Evolutionary conservation across 2,888 invertebrate species (phyloP), one percentile per base, ranked within the genome.

Genomic region (Gymnocheta viridis): DNA sequence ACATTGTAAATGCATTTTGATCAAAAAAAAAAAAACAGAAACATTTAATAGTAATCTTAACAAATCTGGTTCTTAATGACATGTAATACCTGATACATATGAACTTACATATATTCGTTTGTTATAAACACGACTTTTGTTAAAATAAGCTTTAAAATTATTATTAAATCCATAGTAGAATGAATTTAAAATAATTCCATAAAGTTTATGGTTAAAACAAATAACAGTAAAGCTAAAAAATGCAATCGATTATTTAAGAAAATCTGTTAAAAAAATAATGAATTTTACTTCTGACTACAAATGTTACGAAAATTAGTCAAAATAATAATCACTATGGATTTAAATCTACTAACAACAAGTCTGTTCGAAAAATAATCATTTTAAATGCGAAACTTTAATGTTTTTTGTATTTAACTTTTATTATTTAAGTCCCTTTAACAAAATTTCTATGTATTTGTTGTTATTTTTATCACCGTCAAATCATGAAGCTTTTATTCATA

Each of bases 1-100:
- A 76, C 64, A 70, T 77, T 80, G 70, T 76, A 27, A 83, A 83
- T 80, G 51, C 66, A 51, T 70, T 70, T 70, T 5, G 60, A 60
- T 22, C 32, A 19, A 49, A 51, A 49, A 27, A 35, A 24, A 7
- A 9, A 41, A 44, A n/a, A 19, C 29, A 17, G 49, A 10, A 62
- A 62, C 29, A 35, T 47, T 58, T 6, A 47, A 27, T 47, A 70
- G 35, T 79, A 74, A 82, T 82, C 79, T 64, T 24, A 38, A 41
- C 56, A 66, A 74, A 79, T 74, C 69, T 74, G 44, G 41, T 32
- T 44, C 56, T 44, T 54, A 74, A 67, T 62, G 24, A n/a, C 58
- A 73, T 80, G 58, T 67, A 58, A 66, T 58, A 58, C 38, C 9
- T 38, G 47, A 19, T 54, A 17, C 2, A 44, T n/a, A 47, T 60